Evolutionary conservation across 2,797 vertebrate species (phyloP).

Genomic region (Scolopax bukidnonensis): DNA sequence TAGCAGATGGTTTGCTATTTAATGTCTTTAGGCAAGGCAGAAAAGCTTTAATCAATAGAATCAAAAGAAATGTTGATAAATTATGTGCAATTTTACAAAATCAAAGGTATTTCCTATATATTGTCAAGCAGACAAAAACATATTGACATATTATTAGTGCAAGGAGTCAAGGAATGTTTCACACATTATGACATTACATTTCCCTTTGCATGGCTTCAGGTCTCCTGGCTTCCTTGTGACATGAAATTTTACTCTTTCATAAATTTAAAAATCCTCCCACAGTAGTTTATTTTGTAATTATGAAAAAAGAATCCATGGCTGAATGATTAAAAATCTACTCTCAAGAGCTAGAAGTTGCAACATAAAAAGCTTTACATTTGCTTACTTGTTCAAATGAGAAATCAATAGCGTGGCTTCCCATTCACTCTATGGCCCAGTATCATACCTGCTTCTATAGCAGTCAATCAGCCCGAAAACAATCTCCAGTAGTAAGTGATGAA

Average conservation of each 20-base stretch:
- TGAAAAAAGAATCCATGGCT: not conserved
- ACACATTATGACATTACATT: not conserved
- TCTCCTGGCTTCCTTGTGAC: not conserved
- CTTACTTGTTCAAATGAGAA: not conserved
- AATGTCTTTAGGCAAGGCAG: constrained; percentile 67
- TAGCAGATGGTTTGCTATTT: constrained; percentile 66
- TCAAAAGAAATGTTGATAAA: constrained; percentile 70
- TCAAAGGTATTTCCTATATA: constrained; percentile 70
- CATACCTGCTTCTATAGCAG: not conserved
- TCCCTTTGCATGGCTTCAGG: not conserved
- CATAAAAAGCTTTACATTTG: not conserved
- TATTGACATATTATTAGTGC: constrained; percentile 61
- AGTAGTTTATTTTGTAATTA: not conserved
- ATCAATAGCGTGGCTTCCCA: not conserved
- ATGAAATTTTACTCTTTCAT: not conserved
- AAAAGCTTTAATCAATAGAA: constrained; percentile 77
- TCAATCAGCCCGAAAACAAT: not conserved
- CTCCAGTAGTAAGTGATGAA: not conserved
- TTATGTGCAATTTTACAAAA: constrained; percentile 57
- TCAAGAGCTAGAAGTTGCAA: not conserved
- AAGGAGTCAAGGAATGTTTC: not conserved
- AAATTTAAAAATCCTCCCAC: not conserved
- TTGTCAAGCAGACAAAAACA: constrained; percentile 71
- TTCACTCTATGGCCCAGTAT: not conserved
- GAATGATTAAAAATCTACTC: not conserved